Conservation (phyloP, 2,797 vertebrate genomes). For the Meda fulgida region DNA sequence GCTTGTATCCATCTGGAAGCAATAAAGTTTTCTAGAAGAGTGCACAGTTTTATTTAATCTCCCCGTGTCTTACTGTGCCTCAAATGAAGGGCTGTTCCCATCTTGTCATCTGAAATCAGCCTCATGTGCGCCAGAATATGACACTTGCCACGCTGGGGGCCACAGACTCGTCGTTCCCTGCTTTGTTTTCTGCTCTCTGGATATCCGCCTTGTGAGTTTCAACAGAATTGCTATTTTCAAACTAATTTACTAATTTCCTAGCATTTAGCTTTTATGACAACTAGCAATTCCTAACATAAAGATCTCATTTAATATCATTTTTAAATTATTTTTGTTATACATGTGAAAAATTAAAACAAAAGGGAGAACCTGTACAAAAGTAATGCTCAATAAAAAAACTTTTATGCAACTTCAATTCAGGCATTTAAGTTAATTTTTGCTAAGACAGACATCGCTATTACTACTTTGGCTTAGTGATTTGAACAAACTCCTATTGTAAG, state of each 20-base stretch:
- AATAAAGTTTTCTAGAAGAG: constrained; percentile 89
- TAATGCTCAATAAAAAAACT: no score
- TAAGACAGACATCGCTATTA: neutral
- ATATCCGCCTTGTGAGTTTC: constrained; percentile 4
- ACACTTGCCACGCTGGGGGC: constrained; percentile 50
- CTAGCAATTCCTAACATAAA: neutral
- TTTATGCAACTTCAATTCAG: neutral
- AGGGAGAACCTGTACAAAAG: neutral
- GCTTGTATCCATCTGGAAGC: constrained; percentile 87
- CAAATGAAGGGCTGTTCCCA: constrained; percentile 85
- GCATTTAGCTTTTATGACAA: constrained; percentile 20
- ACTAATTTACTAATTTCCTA: constrained; percentile 17
- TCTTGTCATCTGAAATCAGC: constrained; percentile 80
- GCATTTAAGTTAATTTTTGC: neutral
- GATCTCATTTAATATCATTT: neutral
- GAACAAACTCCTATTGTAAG: neutral
- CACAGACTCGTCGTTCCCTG: constrained; percentile 2
- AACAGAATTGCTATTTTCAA: constrained; percentile 16
- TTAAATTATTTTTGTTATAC: neutral
- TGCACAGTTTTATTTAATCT: constrained; percentile 89
- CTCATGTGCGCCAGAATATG: constrained; percentile 61
- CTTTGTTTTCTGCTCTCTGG: constrained; percentile 42
- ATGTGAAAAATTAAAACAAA: neutral
- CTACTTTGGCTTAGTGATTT: neutral
- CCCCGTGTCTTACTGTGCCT: constrained; percentile 85